These are phyloP conservation scores for Lycaon pictus DNA, from an alignment of 2,113 vertebrate species.

Conservation along the genomic window DNA sequence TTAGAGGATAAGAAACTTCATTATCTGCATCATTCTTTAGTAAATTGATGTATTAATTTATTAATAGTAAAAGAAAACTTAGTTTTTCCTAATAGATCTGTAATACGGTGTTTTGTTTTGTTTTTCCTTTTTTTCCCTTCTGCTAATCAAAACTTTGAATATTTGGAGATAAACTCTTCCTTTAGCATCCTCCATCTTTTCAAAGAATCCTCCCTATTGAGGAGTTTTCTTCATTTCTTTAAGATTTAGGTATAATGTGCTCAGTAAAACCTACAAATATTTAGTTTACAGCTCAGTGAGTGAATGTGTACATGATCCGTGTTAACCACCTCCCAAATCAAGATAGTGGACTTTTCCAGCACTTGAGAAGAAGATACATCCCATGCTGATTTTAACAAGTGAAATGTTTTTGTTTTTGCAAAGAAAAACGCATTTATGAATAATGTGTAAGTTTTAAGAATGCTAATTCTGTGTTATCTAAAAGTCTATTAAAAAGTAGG, in stretches of 20 bases:
- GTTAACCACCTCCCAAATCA: background rate
- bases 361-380: background rate
- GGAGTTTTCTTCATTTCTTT: background rate
- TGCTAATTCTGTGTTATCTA: background rate
- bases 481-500: background rate
- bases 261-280: background rate
- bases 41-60: slow-evolving; percentile 25
- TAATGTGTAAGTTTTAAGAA: background rate
- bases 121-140: background rate
- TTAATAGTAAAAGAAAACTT: background rate
- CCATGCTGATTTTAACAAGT: background rate
- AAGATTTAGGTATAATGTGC: background rate
- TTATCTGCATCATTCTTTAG: slow-evolving; percentile 20
- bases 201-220: background rate
- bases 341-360: background rate
- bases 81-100: background rate
- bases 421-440: background rate
- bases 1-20: background rate
- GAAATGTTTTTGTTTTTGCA: background rate
- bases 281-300: background rate
- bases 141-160: background rate
- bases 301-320: background rate
- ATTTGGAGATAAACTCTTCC: background rate
- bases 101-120: background rate
- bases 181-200: background rate